Base-by-base conservation (phyloP, 23 tunicate genomes). In the Trididemnum nubilum region DNA sequence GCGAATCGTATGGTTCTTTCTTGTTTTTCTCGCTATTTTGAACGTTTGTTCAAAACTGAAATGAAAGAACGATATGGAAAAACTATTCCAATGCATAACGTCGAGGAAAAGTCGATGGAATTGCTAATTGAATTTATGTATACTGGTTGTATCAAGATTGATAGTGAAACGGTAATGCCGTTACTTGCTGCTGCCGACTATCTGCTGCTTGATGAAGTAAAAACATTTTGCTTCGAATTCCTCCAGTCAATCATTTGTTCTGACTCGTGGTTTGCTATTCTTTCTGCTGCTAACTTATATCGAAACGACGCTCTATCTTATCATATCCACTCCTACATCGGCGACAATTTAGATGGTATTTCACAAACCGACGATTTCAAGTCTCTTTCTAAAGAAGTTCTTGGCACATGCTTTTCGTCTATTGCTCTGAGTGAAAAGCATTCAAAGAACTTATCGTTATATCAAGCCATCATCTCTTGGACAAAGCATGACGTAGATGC, bases 21-120 rank as follows among this genome's bases (percentile, higher is more conserved):
- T 73, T 73, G 79, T 32, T 73, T 22, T 73, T 73, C 79, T 38
- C 21, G 19, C 12, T 73, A 36, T 40, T 73, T 73, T 44, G 60
- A 73, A 24, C 19, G 31, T 2, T 12, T 37, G 58, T 73, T 73
- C 38, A 44, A 73, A 39, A 39, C 28, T 25, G 24, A 73, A 9
- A 73, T 40, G 60, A 73, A 73, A 70, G 76, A 70, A 37, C 24
- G 31, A 37, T 73, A 73, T 38, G 35, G 38, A 27, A 27, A 39
- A 12, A 3, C 28, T 15, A 31, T 73, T 7, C 26, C 18, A 32
- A 9, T 73, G 9, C 19, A 73, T 12, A 59, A 24, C 2, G 60
- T 73, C 2, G 59, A 40, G 7, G 31, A 38, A 12, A 37, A 40
- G 2, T 73, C 59, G 12, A 73, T 73, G 60, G 38, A 38, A 73